Percentiles rank a stretch among this genome's conserved stretches.
Conservation (phyloP, 2,888 invertebrate genomes). For the Drosophila pseudotalamancana region DNA sequence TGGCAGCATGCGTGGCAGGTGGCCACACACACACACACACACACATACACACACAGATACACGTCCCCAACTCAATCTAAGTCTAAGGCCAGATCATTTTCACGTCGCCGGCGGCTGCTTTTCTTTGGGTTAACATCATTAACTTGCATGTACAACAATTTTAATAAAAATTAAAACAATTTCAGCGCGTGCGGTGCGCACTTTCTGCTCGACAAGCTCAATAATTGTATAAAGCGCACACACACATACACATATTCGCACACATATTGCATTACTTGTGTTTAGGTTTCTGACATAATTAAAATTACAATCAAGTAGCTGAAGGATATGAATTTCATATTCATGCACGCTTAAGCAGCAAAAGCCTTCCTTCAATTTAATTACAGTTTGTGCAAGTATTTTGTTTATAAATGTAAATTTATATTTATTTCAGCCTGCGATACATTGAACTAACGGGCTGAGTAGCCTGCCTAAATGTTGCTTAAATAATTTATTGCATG, state of each 20-base stretch:
- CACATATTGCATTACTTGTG: conserved; percentile 27
- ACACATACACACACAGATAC: neutral
- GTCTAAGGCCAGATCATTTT: conserved; percentile 35
- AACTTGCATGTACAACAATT: conserved; percentile 54
- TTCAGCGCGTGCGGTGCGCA: conserved; percentile 29
- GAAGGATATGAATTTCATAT: conserved; percentile 41
- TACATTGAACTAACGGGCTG: no score
- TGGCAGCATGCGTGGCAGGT: conserved; percentile 46
- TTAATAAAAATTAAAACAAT: conserved; percentile 51
- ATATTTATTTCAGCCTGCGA: no score
- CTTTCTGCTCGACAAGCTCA: conserved; percentile 56
- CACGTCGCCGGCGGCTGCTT: conserved; percentile 17
- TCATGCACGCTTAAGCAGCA: conserved; percentile 32
- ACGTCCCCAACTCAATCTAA: neutral
- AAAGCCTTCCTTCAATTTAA: conserved; percentile 37
- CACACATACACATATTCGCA: neutral
- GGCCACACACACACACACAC: neutral
- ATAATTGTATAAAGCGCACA: conserved; percentile 59
- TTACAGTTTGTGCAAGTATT: conserved; percentile 5
- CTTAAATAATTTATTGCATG: neutral
- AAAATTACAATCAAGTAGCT: conserved; percentile 41
- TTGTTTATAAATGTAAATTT: neutral
- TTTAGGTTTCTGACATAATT: conserved; percentile 43
- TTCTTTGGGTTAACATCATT: conserved; percentile 35
- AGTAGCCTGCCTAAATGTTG: neutral